Conservation (phyloP, 2,797 vertebrate genomes). For the Leptatherina wallacei region DNA sequence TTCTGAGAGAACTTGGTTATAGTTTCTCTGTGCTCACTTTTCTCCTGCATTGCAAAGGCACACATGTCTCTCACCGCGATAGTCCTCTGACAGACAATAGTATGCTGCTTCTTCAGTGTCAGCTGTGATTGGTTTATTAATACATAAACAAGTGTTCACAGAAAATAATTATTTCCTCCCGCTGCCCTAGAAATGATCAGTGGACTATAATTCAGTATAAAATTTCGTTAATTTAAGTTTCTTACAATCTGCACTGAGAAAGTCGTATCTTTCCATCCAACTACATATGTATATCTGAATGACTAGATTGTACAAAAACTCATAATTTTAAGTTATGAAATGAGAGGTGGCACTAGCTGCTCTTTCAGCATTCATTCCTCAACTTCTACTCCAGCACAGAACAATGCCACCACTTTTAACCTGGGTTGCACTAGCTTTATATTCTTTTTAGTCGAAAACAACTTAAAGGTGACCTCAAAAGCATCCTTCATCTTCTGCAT, state of each 20-base stretch:
- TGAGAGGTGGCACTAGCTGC: not conserved
- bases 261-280: not conserved
- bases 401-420: constrained; percentile 1
- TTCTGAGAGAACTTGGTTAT: not conserved
- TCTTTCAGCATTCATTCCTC: not conserved
- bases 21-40: not conserved
- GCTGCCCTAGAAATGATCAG: not conserved
- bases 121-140: not conserved
- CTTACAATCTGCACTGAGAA: not conserved
- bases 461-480: constrained; percentile 58
- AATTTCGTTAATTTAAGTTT: not conserved
- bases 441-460: constrained; percentile 14
- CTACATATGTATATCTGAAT: no score
- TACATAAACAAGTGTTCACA: not conserved
- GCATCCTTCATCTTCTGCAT: constrained; percentile 35
- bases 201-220: not conserved
- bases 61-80: not conserved
- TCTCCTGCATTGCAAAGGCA: not conserved
- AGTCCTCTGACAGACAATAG: not conserved
- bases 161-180: not conserved
- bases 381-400: not conserved
- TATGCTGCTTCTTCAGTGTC: not conserved
- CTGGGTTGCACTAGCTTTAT: constrained; percentile 21
- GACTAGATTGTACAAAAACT: not conserved
- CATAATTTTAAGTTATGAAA: not conserved